Percentiles rank a stretch among this genome's conserved stretches.
Evolutionary conservation across 2,113 vertebrate species (phyloP).

Genomic region (Sturnus vulgaris): DNA sequence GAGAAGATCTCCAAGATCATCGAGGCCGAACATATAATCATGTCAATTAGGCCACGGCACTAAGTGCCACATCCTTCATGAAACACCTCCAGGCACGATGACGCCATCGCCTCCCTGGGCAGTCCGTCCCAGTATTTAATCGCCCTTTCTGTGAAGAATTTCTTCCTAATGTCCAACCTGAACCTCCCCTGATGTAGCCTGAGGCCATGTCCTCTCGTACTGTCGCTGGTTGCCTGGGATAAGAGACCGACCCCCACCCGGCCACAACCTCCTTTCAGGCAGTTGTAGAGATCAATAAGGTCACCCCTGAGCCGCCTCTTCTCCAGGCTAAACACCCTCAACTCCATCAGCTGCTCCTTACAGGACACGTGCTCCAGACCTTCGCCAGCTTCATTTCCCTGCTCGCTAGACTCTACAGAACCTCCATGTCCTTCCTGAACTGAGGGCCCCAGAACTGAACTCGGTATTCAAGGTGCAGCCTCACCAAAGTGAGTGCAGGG

Average conservation of each 20-base stretch:
- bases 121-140: background rate
- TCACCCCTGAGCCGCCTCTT: background rate
- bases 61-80: background rate
- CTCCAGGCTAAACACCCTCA: background rate
- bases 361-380: background rate
- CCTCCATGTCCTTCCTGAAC: background rate
- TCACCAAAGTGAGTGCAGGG: background rate
- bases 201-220: background rate
- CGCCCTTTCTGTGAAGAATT: background rate
- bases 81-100: background rate
- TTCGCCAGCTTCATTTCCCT: background rate
- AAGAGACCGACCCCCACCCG: background rate
- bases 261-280: too few relatives aligned
- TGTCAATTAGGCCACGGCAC: background rate
- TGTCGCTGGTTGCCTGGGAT: too few relatives aligned
- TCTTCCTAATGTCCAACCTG: background rate
- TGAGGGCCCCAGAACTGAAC: background rate
- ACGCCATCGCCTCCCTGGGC: background rate
- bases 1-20: background rate
- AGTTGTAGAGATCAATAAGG: too few relatives aligned
- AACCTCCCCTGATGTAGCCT: background rate
- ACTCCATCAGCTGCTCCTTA: background rate
- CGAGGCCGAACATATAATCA: background rate
- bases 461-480: background rate
- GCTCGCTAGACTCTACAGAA: fast-evolving